A percentile compares a stretch with the other conserved stretches of the same genome.
phyloP scores from a whole-genome alignment of 2,113 vertebrate species.

The Hippocampus mohnikei region DNA sequence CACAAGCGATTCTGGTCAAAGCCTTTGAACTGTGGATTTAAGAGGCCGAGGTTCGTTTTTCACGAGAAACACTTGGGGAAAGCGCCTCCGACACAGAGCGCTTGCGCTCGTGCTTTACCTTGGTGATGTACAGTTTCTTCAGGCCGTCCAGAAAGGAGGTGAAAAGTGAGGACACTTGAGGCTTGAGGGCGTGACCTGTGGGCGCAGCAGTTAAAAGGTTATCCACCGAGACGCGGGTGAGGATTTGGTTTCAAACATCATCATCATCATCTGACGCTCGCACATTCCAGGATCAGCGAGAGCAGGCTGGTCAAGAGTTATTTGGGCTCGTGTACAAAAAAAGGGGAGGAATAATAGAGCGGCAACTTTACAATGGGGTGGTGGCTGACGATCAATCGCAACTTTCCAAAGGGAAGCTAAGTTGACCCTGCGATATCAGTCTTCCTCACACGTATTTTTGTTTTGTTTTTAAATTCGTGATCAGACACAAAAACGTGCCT shows the following conservation, averaged over 20 bases:
- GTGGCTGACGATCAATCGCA: constrained; percentile 73
- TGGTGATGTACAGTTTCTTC: constrained; percentile 99
- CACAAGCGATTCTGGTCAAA: constrained; percentile 89
- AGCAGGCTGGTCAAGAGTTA: constrained; percentile 55
- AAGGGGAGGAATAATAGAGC: constrained; percentile 62
- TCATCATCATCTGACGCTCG: constrained; percentile 19
- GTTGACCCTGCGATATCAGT: constrained; percentile 68
- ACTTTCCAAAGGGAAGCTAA: constrained; percentile 68
- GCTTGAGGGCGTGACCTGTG: constrained; percentile 95
- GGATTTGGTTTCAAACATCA: constrained; percentile 29
- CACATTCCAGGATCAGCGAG: constrained; percentile 39
- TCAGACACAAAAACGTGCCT: constrained; percentile 69
- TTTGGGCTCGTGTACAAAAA: constrained; percentile 58
- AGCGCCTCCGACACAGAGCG: not conserved
- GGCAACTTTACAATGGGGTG: constrained; percentile 66
- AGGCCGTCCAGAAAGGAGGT: constrained; percentile 96
- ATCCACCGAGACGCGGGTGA: not conserved
- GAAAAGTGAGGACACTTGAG: constrained; percentile 98
- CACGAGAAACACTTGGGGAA: constrained; percentile 10
- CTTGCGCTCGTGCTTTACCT: constrained; percentile 74
- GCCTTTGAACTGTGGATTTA: constrained; percentile 90
- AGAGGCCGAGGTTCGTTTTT: constrained; percentile 14
- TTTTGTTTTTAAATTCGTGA: constrained; percentile 79
- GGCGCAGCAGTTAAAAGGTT: constrained; percentile 32
- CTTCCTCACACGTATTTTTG: constrained; percentile 71